phyloP scores from a whole-genome alignment of 1,140 invertebrate genomes.

The Nilaparvata lugens region DNA sequence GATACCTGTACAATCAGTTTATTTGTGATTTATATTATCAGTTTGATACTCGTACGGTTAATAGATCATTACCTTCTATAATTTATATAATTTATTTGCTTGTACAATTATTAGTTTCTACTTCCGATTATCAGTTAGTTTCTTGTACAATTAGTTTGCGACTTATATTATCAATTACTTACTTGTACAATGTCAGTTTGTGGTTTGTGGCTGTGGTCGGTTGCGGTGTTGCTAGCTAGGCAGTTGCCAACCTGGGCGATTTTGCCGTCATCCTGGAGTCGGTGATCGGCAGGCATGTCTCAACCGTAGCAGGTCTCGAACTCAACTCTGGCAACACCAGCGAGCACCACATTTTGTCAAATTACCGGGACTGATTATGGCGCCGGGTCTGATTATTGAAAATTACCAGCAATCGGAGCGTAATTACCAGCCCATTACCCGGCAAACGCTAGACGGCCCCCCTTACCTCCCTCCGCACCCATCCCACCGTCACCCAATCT shows the following conservation, averaged over 20 bases:
- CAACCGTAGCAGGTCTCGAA: background rate
- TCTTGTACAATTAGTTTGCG: too few relatives aligned
- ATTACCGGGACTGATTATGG: background rate
- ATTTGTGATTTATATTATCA: too few relatives aligned
- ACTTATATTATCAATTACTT: too few relatives aligned
- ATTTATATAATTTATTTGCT: too few relatives aligned
- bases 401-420: slow-evolving; percentile 3
- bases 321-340: background rate
- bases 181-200: background rate
- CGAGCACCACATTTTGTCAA: background rate
- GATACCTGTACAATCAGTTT: too few relatives aligned
- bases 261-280: background rate
- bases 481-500: too few relatives aligned
- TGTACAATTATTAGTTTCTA: too few relatives aligned
- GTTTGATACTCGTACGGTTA: too few relatives aligned
- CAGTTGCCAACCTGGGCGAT: background rate
- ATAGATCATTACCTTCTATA: too few relatives aligned
- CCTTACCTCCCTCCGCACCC: background rate
- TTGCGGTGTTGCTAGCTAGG: background rate
- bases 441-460: background rate
- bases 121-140: too few relatives aligned
- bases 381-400: slow-evolving; percentile 1
- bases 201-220: background rate
- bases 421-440: background rate
- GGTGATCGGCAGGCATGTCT: background rate